Conservation (phyloP, 2,113 vertebrate species). For the Clupea harengus region DNA sequence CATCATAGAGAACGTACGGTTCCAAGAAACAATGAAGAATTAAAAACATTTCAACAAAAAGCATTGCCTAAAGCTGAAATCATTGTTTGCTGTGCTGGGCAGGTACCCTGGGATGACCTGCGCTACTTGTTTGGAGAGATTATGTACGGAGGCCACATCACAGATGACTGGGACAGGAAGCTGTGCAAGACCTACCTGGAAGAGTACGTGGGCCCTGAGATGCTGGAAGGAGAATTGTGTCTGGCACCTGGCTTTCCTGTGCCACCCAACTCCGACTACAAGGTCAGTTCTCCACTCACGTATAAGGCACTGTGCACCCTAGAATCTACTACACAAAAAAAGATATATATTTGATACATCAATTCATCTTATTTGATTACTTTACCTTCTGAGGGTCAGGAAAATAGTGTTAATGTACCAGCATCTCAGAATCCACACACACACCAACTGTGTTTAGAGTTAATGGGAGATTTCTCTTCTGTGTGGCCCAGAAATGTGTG, state of each 20-base stretch:
- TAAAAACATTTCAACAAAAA: not conserved
- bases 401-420: too few species aligned
- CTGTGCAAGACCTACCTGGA: constrained; percentile 81
- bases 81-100: constrained; percentile 16
- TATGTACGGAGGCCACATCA: constrained; percentile 84
- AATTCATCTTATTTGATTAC: too few species aligned
- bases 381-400: too few species aligned
- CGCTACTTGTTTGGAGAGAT: constrained; percentile 85
- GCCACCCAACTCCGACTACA: constrained; percentile 77
- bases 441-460: too few species aligned
- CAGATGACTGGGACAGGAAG: constrained; percentile 80
- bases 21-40: not conserved
- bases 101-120: constrained; percentile 82
- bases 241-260: constrained; percentile 80
- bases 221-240: constrained; percentile 76
- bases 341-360: too few species aligned
- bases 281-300: not conserved
- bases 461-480: too few species aligned
- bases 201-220: constrained; percentile 79
- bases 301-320: not conserved
- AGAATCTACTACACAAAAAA: not conserved
- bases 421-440: too few species aligned
- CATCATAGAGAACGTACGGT: not conserved
- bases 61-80: not conserved
- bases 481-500: too few species aligned